A percentile compares a stretch with the other conserved stretches of the same genome.
Evolutionary conservation across 2,888 invertebrate genomes (phyloP).

Genomic region (Orchesellides sinensis): DNA sequence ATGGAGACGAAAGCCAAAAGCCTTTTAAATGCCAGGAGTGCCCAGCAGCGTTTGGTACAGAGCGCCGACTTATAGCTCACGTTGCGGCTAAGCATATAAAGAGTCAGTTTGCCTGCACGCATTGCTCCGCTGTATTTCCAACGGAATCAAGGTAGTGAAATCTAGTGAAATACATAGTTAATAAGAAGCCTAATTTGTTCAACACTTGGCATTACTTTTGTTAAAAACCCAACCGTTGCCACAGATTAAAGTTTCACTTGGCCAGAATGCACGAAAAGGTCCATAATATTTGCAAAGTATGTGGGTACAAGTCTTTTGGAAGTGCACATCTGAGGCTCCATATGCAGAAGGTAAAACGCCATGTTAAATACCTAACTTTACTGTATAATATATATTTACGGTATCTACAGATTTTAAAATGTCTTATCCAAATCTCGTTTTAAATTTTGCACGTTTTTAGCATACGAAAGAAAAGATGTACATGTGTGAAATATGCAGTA

Average conservation of each 20-base stretch:
- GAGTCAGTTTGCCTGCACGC: constrained; percentile 7
- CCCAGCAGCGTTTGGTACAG: background rate
- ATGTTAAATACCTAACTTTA: background rate
- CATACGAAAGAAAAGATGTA: constrained; percentile 44
- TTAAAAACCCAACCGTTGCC: no score
- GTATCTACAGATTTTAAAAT: no score
- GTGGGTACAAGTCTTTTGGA: constrained; percentile 42
- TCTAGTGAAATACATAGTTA: background rate
- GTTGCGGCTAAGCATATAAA: constrained; percentile 9
- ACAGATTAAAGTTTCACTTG: constrained; percentile 27
- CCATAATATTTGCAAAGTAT: constrained; percentile 38
- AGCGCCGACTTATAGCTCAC: background rate
- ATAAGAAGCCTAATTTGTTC: no score
- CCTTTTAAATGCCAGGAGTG: background rate
- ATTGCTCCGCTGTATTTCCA: constrained; percentile 26
- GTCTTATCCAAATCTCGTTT: background rate
- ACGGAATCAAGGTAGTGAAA: constrained; percentile 36
- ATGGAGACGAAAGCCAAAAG: background rate
- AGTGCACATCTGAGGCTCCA: constrained; percentile 27
- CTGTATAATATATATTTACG: no score
- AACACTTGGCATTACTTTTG: no score
- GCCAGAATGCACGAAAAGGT: constrained; percentile 29
- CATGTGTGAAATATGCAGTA: constrained; percentile 45
- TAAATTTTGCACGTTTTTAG: constrained; percentile 19
- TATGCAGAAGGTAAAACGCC: constrained; percentile 36